Percentiles rank a stretch among this genome's conserved stretches.
Conservation (phyloP, 2,113 vertebrate species). For the Myanophis thanlyinensis region DNA sequence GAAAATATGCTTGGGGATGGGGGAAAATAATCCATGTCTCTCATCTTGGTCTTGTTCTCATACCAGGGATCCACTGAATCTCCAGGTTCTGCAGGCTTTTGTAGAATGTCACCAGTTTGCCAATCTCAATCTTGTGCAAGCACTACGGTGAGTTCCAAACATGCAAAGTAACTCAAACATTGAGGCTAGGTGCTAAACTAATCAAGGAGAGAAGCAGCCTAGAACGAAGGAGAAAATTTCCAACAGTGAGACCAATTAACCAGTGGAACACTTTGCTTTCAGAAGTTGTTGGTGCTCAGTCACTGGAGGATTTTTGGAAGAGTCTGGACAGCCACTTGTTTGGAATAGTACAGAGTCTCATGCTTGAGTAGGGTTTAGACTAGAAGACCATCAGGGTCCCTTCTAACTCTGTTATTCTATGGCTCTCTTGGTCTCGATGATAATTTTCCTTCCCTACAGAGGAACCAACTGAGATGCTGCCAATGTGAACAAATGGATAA, state of each 20-base stretch:
- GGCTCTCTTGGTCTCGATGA: background rate
- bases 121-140: slow-evolving; percentile 92
- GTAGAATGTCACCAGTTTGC: slow-evolving; percentile 92
- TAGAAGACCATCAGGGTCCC: background rate
- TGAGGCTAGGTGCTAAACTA: background rate
- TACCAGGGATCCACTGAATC: slow-evolving; percentile 82
- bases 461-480: background rate
- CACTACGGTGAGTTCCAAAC: slow-evolving; percentile 76
- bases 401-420: background rate
- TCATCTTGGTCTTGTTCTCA: background rate
- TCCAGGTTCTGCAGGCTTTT: slow-evolving; percentile 90
- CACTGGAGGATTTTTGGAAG: background rate
- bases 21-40: background rate
- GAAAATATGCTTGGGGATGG: background rate
- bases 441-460: background rate
- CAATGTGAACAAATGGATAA: background rate
- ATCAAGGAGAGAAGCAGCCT: background rate
- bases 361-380: background rate
- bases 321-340: background rate
- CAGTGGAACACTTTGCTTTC: background rate
- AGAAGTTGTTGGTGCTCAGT: background rate
- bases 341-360: background rate
- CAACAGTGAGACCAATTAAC: background rate
- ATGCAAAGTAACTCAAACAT: background rate
- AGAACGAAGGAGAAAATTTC: background rate